phyloP scores from a whole-genome alignment of 2,113 vertebrate genomes.

The Nerophis ophidion region DNA sequence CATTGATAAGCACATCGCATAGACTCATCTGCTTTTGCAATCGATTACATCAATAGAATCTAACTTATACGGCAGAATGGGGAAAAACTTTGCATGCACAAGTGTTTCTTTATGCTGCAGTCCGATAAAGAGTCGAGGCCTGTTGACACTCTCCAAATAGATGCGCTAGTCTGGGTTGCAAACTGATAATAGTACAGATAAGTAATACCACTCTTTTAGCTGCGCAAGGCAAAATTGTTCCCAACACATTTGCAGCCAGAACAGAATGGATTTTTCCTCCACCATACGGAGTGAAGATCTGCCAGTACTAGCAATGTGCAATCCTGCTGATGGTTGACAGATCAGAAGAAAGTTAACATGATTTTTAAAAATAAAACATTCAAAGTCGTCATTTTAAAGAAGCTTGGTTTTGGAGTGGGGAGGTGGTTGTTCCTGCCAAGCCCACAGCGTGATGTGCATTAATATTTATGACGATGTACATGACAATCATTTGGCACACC shows the following conservation, averaged over 20 bases:
- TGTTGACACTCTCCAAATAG: constrained; percentile 2
- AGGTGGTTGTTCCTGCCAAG: constrained; percentile 2
- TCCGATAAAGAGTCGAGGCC: constrained; percentile 7
- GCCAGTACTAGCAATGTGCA: background rate
- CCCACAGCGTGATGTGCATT: background rate
- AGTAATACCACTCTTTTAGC: constrained; percentile 2
- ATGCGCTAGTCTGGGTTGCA: constrained; percentile 5
- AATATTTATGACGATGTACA: constrained; percentile 7
- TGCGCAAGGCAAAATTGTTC: background rate
- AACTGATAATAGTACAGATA: background rate
- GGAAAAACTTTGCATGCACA: constrained; percentile 12
- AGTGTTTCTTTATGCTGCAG: constrained; percentile 11
- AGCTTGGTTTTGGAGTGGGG: background rate
- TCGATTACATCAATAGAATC: constrained; percentile 43
- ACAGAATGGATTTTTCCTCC: background rate
- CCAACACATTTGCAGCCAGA: background rate
- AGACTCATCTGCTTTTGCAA: constrained; percentile 49
- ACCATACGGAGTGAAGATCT: background rate
- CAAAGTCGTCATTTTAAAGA: background rate
- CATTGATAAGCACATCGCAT: constrained; percentile 57
- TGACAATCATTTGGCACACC: background rate
- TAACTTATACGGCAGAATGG: constrained; percentile 17
- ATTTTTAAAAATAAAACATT: background rate
- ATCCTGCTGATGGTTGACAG: background rate
- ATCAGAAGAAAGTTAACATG: background rate